These are phyloP conservation scores for Cheumatopsyche charites DNA, from an alignment of 1,140 invertebrate genomes.

Conservation along the genomic window DNA sequence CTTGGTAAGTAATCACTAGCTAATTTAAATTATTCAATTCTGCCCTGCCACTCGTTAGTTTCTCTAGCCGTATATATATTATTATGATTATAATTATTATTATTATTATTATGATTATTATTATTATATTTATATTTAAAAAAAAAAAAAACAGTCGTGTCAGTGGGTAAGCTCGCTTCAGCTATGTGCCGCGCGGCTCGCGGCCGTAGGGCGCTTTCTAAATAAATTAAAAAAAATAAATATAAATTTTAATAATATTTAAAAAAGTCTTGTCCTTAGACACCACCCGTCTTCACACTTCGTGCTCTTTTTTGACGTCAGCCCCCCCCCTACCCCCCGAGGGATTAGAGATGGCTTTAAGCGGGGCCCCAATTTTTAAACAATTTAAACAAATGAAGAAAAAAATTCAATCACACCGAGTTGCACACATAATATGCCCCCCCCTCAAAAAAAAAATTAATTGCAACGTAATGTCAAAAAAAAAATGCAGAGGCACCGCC, in stretches of 20 bases:
- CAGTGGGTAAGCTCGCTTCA: slow-evolving; percentile 26
- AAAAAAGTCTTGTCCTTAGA: slow-evolving; percentile 21
- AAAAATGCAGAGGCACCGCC: not conserved
- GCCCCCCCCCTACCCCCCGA: too few relatives aligned
- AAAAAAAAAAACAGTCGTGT: slow-evolving; percentile 12
- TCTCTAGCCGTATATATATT: slow-evolving; percentile 29
- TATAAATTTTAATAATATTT: slow-evolving; percentile 6
- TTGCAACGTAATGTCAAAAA: not conserved
- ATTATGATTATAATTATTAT: too few relatives aligned
- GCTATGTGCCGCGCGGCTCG: slow-evolving; percentile 28
- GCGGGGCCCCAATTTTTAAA: too few relatives aligned
- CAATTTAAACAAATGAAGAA: too few relatives aligned
- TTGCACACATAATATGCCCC: too few relatives aligned
- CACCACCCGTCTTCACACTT: not conserved
- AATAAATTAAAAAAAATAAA: too few relatives aligned
- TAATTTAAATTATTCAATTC: slow-evolving; percentile 48
- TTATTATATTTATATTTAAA: too few relatives aligned
- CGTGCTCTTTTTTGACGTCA: too few relatives aligned
- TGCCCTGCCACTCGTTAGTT: slow-evolving; percentile 49
- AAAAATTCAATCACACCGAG: too few relatives aligned
- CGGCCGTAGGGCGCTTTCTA: slow-evolving; percentile 21
- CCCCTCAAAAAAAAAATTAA: not conserved
- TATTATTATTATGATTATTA: too few relatives aligned
- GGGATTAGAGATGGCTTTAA: too few relatives aligned
- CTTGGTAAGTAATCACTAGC: slow-evolving; percentile 50